These are phyloP conservation scores for Beris morrisii DNA, from an alignment of 2,888 invertebrate genomes.

Conservation along the genomic window DNA sequence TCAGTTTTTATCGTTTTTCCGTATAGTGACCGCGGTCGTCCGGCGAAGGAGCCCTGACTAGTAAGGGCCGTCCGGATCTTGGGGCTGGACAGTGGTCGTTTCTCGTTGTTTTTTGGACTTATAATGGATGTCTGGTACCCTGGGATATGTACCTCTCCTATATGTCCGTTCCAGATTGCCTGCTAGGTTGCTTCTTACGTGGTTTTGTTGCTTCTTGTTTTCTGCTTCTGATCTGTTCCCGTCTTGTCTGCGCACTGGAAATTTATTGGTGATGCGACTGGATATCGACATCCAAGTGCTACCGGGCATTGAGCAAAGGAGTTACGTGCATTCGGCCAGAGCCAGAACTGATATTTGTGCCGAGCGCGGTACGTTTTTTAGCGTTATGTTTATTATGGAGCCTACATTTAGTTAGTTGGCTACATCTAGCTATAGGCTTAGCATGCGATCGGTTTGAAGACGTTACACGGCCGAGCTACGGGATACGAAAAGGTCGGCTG, in stretches of 20 bases:
- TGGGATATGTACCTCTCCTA: conserved; percentile 27
- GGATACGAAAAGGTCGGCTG: too few relatives aligned
- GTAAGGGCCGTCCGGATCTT: not conserved
- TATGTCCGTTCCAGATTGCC: conserved; percentile 33
- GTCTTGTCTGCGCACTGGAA: conserved; percentile 46
- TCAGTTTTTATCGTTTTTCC: conserved; percentile 29
- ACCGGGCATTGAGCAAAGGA: conserved; percentile 50
- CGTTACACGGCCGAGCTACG: too few relatives aligned
- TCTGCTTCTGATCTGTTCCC: conserved; percentile 29
- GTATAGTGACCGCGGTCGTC: conserved; percentile 19
- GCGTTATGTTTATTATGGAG: too few relatives aligned
- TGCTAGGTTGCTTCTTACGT: conserved; percentile 12
- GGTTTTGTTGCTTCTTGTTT: conserved; percentile 19
- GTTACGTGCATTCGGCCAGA: not conserved
- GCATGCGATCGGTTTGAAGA: too few relatives aligned
- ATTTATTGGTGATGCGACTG: conserved; percentile 56
- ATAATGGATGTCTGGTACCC: conserved; percentile 33
- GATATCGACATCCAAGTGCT: conserved; percentile 56
- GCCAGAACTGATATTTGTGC: not conserved
- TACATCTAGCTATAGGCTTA: too few relatives aligned
- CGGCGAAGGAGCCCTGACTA: conserved; percentile 3
- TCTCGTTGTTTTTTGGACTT: conserved; percentile 36
- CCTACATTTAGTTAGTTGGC: too few relatives aligned
- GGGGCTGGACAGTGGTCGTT: conserved; percentile 20
- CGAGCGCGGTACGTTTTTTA: too few relatives aligned